Conservation (phyloP, 2,113 vertebrate genomes). For the Microtus ochrogaster region DNA sequence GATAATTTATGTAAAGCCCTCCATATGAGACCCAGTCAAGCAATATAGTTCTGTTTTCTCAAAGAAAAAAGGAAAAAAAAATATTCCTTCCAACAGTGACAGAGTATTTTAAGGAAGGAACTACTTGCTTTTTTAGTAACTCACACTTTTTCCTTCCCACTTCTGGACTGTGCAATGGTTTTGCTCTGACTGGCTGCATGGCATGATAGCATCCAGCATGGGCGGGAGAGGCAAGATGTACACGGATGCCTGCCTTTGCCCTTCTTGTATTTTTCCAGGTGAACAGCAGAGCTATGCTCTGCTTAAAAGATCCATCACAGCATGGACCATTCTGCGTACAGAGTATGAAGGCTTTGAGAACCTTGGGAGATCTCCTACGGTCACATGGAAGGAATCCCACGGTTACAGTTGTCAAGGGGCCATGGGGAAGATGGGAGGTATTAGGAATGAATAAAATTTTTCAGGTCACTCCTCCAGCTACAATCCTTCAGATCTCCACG, state of each 20-base stretch:
- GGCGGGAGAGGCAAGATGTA: accelerated
- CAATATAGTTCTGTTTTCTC: neutral
- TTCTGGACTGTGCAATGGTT: neutral
- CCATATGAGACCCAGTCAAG: neutral
- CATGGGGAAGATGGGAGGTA: neutral
- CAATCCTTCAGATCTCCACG: neutral
- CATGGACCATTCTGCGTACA: neutral
- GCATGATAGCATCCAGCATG: neutral
- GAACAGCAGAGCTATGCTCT: neutral
- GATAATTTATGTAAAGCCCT: neutral
- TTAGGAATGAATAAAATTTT: neutral
- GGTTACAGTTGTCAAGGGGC: neutral
- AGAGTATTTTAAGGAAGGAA: neutral
- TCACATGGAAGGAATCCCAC: neutral
- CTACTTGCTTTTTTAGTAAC: neutral
- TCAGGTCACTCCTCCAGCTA: neutral
- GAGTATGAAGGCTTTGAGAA: neutral
- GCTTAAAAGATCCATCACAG: neutral
- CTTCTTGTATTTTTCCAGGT: neutral
- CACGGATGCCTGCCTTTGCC: neutral
- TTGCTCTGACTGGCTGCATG: neutral
- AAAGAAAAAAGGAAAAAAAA: too few relatives aligned
- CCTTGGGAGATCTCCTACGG: accelerated
- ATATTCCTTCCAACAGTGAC: too few relatives aligned
- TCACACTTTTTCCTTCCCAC: neutral